These are phyloP conservation scores for Esox niger DNA, from an alignment of 2,113 vertebrate species.

Conservation along the genomic window DNA sequence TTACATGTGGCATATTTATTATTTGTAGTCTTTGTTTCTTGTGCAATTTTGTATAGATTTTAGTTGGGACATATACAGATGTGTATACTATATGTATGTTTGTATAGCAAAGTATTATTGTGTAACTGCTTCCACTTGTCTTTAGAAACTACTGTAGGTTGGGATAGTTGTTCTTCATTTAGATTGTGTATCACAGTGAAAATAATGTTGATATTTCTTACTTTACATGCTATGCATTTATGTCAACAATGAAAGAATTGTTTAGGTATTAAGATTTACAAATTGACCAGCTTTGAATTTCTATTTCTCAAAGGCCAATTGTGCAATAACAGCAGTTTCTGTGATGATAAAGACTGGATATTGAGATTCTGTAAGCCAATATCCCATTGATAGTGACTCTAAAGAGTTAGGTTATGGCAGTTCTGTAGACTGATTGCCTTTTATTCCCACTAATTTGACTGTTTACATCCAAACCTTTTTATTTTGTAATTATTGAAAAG, in stretches of 20 bases:
- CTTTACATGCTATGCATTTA: conserved; percentile 22
- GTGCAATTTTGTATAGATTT: conserved; percentile 72
- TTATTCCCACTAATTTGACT: not conserved
- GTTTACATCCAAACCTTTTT: not conserved
- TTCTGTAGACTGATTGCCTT: not conserved
- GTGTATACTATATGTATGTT: conserved; percentile 41
- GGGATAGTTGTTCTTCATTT: conserved; percentile 49
- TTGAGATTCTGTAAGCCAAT: not conserved
- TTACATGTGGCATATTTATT: conserved; percentile 76
- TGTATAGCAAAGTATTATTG: conserved; percentile 57
- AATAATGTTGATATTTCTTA: conserved; percentile 28
- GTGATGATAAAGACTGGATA: conserved; percentile 2
- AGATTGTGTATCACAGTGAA: conserved; percentile 37
- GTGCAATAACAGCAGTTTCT: conserved; percentile 19
- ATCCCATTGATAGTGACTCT: not conserved
- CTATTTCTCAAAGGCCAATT: conserved; percentile 2
- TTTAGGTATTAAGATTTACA: conserved; percentile 13
- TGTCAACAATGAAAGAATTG: conserved; percentile 18
- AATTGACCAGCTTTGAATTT: conserved; percentile 11
- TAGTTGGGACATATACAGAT: conserved; percentile 70
- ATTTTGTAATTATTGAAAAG: not conserved
- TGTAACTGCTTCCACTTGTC: conserved; percentile 66
- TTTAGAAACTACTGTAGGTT: conserved; percentile 77
- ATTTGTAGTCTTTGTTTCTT: conserved; percentile 54
- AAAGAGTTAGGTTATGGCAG: not conserved